Evolutionary conservation across 2,797 vertebrate species (phyloP), one percentile per base, ranked within the genome.

Genomic region (Molossus molossus): DNA sequence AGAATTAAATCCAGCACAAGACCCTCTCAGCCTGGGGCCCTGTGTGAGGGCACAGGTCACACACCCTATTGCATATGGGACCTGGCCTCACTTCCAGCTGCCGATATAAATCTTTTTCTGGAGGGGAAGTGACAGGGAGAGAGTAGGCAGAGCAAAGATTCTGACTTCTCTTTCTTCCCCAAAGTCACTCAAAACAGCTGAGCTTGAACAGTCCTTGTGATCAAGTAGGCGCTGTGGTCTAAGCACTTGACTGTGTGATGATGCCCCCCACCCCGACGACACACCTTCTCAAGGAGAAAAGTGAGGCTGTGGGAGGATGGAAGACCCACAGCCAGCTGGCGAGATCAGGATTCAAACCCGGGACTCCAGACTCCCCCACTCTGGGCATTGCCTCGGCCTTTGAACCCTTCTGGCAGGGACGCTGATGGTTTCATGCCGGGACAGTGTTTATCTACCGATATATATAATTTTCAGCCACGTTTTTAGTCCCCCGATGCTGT

Each of bases 41-140:
- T 4, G 10, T 10, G 53, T 17, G 33, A 57, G 18, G 5, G 40
- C 29, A 18, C 37, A 29, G 87, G 15, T 67, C 64, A 37, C 21
- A 27, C 3, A 0, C 3, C 13, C 48, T 57, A 4, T 37, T 17
- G 14, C 2, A 1, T 9, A 3, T 0, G 5, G 60, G 6, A 2
- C 13, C 45, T 27, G 64, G 27, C 40, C 81, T 58, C 50, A 14
- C n/a, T 70, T 57, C 37, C 9, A 50, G 13, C 72, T 4, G 33
- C 37, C 13, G 9, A 65, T n/a, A 20, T 3, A 33, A 55, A 25
- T 9, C 15, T n/a, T 29, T 92, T 64, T 37, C 25, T 3, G 72
- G 62, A 82, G 25, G 23, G 58, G 33, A 11, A 25, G 1, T 13
- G 40, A 64, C 48, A 92, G 27, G 45, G 45, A 88, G 53, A 55